A percentile compares a stretch with the other conserved stretches of the same genome.
Evolutionary conservation across 2,797 vertebrate genomes (phyloP).

Genomic region (Toxotes lorentzi): DNA sequence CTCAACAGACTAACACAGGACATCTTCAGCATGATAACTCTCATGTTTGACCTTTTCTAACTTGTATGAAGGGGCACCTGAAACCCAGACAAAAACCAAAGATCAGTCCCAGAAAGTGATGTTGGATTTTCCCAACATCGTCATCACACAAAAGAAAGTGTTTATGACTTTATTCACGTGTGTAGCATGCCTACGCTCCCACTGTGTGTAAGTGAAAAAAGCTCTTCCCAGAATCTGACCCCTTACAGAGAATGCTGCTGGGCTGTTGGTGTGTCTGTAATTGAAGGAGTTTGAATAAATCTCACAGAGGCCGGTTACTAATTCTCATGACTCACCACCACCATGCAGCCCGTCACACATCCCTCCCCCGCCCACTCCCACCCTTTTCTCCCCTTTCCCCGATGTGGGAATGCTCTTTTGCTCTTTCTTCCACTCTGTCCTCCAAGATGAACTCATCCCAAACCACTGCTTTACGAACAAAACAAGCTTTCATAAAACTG

Average conservation of each 20-base stretch:
- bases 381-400: slow-evolving; percentile 25
- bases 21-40: background rate
- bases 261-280: slow-evolving; percentile 44
- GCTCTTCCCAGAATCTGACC: slow-evolving; percentile 63
- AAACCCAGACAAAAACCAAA: slow-evolving; percentile 23
- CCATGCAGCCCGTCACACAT: slow-evolving; percentile 37
- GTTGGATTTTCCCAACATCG: slow-evolving; percentile 42
- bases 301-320: slow-evolving; percentile 51
- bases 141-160: slow-evolving; percentile 40
- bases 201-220: slow-evolving; percentile 15
- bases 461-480: slow-evolving; percentile 70
- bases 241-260: slow-evolving; percentile 39
- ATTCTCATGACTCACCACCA: slow-evolving; percentile 77
- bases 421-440: slow-evolving; percentile 75
- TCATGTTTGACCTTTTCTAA: background rate
- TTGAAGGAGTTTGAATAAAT: slow-evolving; percentile 66
- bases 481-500: slow-evolving; percentile 75
- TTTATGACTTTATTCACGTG: slow-evolving; percentile 34
- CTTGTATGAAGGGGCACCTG: background rate
- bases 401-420: slow-evolving; percentile 69
- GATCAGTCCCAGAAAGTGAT: slow-evolving; percentile 7
- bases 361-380: slow-evolving; percentile 29
- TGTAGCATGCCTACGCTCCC: slow-evolving; percentile 18
- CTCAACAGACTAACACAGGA: background rate
- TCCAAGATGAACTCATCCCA: slow-evolving; percentile 80